Evolutionary conservation across 1,140 invertebrate genomes (phyloP), one percentile per base, ranked within the genome.

Genomic region (Temnothorax nylanderi): DNA sequence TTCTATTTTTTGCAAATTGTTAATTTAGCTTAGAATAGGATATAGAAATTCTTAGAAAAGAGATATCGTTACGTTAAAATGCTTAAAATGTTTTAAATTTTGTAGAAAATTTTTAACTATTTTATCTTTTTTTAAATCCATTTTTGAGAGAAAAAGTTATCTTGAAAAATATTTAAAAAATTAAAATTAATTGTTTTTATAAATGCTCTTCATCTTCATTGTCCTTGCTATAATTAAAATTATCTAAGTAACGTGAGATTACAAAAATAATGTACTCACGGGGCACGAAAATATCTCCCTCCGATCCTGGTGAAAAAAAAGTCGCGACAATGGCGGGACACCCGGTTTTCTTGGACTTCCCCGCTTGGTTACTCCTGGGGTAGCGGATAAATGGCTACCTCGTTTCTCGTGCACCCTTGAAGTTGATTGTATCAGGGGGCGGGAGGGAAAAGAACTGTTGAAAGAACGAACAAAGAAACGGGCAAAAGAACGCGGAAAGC

Each of bases 341-440:
- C 60, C 71, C 71, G 88, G 89, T 91, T 91, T 91, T 91, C 89
- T 91, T 90, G 89, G 89, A 90, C 89, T 90, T 90, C 89, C 76
- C 89, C 76, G 89, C 76, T 91, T 86, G 89, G 89, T 91, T 90
- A 88, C 81, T 91, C 76, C 78, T 82, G 69, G 86, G 89, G 89
- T 90, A 91, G 86, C 82, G 89, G 82, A 91, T 91, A 91, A 91
- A 91, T 91, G 89, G 89, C 89, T 90, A 90, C 89, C 89, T 90
- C 89, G 89, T 86, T 91, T 91, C 72, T 69, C 72, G 81, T 86
- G 90, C 89, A 82, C 86, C 89, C 89, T 91, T 86, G 60, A 91
- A 90, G 89, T 88, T 91, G 89, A 91, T 91, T 91, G 89, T 91
- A 86, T 86, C 87, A 78, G 87, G 56, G 88, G 76, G 26, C 10